Evolutionary conservation across 2,113 vertebrate species (phyloP), one percentile per base, ranked within the genome.

Genomic region (Dipodomys spectabilis): DNA sequence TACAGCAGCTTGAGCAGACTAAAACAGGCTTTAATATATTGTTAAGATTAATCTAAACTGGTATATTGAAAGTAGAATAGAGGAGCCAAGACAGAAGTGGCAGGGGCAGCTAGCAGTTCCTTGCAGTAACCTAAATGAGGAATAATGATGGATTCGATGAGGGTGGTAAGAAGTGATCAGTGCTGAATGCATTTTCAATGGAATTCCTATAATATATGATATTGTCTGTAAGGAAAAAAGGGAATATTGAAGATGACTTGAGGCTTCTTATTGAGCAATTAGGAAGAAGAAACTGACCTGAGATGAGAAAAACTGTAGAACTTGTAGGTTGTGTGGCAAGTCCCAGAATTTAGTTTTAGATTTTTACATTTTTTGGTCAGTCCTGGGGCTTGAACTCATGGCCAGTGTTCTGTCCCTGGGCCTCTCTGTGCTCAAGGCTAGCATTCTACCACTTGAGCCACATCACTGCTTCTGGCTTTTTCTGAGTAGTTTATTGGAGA

Each of bases 251-350:
- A 73, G 44, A 95, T 69, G 35, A 82, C 23, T 64, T 27, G 22
- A 92, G 32, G 22, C 30, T 82, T 96, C 62, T 91, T 44, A 30
- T 80, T 80, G 32, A 80, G 19, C 32, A 91, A 89, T 27, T 88
- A 32, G 68, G 49, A 71, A 88, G 74, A 82, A 4, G 16, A 49
- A 49, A 12, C 49, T 49, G 16, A 78, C 57, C 64, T 78, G 32
- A 86, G 80, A 73, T 6, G 39, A 69, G 28, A 91, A 93, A 86
- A 62, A 72, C 2, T 83, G 3, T 20, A 83, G 62, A 77, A 23
- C 8, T 15, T 69, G 7, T 10, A 77, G 15, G 18, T 62, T 49
- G n/a, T 10, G n/a, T 60, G 27, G 27, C 49, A 83, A 91, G 18
- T 81, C 18, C 16, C 45, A 7, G n/a, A 86, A n/a, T 77, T 94